Conservation (phyloP, 2,113 vertebrate species). For the rabbit (Oryctolagus cuniculus) region DNA sequence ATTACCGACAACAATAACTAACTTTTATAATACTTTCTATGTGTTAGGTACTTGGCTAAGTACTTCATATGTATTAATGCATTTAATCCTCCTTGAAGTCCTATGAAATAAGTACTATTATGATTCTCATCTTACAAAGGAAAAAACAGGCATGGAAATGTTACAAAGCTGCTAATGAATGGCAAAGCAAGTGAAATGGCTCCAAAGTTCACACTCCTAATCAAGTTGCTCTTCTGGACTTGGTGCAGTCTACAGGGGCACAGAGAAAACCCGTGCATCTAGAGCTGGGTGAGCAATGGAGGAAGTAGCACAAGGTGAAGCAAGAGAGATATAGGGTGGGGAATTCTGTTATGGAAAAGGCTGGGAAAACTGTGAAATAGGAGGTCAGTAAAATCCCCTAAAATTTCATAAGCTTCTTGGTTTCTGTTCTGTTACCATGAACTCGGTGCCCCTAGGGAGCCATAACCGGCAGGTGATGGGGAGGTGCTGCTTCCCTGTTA, state of each 20-base stretch:
- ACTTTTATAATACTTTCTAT: neutral
- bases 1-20: neutral
- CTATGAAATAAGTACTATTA: neutral
- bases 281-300: neutral
- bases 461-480: neutral
- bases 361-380: neutral
- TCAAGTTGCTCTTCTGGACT: neutral
- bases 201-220: neutral
- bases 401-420: neutral
- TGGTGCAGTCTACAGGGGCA: neutral
- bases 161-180: neutral
- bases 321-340: neutral
- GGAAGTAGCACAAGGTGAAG: neutral
- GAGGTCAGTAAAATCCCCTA: neutral
- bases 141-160: neutral
- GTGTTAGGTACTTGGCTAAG: neutral
- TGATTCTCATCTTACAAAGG: constrained; percentile 1
- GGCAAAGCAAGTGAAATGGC: too few relatives aligned
- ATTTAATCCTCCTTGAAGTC: neutral
- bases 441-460: neutral
- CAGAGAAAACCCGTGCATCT: neutral
- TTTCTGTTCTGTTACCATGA: neutral
- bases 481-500: neutral
- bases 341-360: neutral
- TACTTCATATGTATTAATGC: neutral